Percentiles rank a stretch among this genome's conserved stretches.
Evolutionary conservation across 1,140 invertebrate species (phyloP).

Genomic region (Trichonephila inaurata): DNA sequence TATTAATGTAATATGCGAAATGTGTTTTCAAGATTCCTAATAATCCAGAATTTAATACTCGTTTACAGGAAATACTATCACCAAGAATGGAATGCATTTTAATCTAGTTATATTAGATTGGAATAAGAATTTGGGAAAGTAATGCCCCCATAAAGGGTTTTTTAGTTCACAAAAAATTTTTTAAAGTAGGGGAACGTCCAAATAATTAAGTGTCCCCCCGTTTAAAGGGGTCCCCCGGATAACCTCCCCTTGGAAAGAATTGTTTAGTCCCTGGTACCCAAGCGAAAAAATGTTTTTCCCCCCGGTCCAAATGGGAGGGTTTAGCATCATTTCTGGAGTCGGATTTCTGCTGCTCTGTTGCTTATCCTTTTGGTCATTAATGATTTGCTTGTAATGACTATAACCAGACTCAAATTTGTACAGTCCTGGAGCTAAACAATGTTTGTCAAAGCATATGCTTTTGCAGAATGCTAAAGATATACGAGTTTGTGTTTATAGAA

Average conservation of each 20-base stretch:
- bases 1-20: too few relatives aligned
- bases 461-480: too few relatives aligned
- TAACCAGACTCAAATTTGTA: too few relatives aligned
- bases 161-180: conserved; percentile 51
- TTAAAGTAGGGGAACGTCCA: conserved; percentile 45
- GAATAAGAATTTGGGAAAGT: conserved; percentile 53
- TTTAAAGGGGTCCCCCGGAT: conserved; percentile 59
- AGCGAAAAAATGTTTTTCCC: conserved; percentile 66
- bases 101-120: background rate
- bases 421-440: too few relatives aligned
- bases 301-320: conserved; percentile 22
- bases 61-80: too few relatives aligned
- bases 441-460: too few relatives aligned
- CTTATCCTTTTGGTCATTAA: background rate
- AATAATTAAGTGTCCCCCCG: conserved; percentile 68
- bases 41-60: too few relatives aligned
- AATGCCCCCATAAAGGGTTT: background rate
- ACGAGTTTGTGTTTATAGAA: too few relatives aligned
- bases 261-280: conserved; percentile 1
- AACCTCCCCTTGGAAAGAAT: conserved; percentile 20
- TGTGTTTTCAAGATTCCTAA: too few relatives aligned
- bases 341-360: background rate
- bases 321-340: conserved; percentile 6
- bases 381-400: conserved; percentile 4
- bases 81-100: background rate